Conservation (phyloP, 37 sponge, comb jelly and placozoan genomes). For the Axinella damicornis region DNA sequence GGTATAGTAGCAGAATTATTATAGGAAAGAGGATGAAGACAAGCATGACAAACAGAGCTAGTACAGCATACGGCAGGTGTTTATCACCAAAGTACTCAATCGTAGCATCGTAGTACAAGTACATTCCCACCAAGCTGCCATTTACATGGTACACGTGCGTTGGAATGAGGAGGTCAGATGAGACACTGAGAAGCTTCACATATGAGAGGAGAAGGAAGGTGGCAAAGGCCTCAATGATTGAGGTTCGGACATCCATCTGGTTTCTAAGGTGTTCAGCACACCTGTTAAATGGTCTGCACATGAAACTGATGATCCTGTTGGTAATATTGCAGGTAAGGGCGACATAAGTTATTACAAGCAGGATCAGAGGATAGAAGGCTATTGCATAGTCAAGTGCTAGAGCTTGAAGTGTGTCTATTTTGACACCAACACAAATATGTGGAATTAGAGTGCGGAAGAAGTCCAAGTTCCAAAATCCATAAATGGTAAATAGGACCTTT, state of each 20-base stretch:
- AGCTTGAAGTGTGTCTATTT: not conserved
- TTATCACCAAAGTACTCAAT: constrained; percentile 20
- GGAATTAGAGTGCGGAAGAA: constrained; percentile 11
- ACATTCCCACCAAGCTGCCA: no score
- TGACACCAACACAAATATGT: not conserved
- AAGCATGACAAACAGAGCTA: constrained; percentile 16
- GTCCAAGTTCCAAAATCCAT: constrained; percentile 49
- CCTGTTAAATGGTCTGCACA: constrained; percentile 25
- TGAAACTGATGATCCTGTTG: not conserved
- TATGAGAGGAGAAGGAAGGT: constrained; percentile 69
- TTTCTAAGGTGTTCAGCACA: not conserved
- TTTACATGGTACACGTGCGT: not conserved
- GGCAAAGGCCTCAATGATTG: constrained; percentile 60
- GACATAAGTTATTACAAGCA: not conserved
- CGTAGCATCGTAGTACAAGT: constrained; percentile 27
- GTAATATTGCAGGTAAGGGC: not conserved
- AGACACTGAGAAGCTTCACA: constrained; percentile 42
- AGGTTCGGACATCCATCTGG: constrained; percentile 28
- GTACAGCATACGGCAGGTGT: constrained; percentile 37
- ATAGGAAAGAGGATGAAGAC: constrained; percentile 39
- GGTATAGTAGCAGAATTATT: constrained; percentile 38
- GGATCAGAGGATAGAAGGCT: constrained; percentile 27
- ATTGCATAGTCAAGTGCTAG: constrained; percentile 23
- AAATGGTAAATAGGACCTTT: not conserved
- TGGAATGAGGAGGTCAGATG: constrained; percentile 34